Base-by-base conservation (phyloP, 2,113 vertebrate species). In the Paradisaea rubra region DNA sequence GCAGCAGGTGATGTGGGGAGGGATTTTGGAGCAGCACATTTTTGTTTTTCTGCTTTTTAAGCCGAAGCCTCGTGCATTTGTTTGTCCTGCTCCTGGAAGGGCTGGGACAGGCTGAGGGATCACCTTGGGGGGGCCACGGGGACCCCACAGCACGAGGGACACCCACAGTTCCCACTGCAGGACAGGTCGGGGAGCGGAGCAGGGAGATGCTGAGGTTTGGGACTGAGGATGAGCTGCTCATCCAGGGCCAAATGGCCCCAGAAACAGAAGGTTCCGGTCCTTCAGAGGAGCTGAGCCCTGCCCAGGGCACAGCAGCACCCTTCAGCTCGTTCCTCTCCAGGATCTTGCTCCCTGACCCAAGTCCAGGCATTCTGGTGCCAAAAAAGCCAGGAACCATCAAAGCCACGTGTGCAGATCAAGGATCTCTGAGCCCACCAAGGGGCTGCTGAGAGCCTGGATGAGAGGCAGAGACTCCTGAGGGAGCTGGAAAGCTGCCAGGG, bases 61-160 rank as follows among this genome's bases (percentile, higher is more conserved):
- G 49, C 7, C 31, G 23, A n/a, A 33, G 28, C 7, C 28, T 72
- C 19, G 1, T 7, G 22, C 5, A 1, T 25, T 28, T 59, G 18
- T 61, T 85, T 35, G 27, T 23, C 2, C 33, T 10, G 39, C 27
- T 85, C 13, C 31, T 47, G 49, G 52, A 41, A 50, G 0, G 9
- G 39, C 20, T 41, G 50, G 19, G n/a, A n/a, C 2, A 2, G n/a
- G n/a, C 61, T 61, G 61, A n/a, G 73, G 37, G 30, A 25, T 33
- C 2, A 3, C 14, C 57, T 1, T 20, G 27, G 41, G 19, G 60
- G 22, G 13, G 30, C 7, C 49, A 56, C 0, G 0, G 66, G 59
- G 39, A 47, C 24, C 15, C 23, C 41, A 4, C 7, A 6, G 21
- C n/a, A 19, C 0, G 2, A 88, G 71, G 14, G 8, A 57, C 44